Conservation (phyloP, 2,888 invertebrate genomes). For the Limnephilus lunatus region DNA sequence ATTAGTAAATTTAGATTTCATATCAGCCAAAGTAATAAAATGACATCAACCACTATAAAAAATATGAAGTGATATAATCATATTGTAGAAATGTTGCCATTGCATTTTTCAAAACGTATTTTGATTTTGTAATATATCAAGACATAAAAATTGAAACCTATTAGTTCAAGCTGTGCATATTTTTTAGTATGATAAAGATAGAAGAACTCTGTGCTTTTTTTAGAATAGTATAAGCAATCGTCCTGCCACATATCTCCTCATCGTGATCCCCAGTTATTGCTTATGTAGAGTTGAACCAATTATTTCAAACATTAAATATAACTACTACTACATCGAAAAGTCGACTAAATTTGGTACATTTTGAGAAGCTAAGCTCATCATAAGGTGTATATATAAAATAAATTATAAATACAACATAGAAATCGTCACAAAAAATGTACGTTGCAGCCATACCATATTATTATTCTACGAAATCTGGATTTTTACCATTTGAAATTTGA, state of each 20-base stretch:
- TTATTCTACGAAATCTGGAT: too few species aligned
- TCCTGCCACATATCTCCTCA: not conserved
- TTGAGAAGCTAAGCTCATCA: not conserved
- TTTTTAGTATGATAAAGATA: not conserved
- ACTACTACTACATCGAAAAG: not conserved
- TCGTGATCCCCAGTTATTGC: not conserved
- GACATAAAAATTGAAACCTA: not conserved
- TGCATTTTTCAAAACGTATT: not conserved
- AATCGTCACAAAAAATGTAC: too few species aligned
- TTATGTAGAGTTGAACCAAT: not conserved
- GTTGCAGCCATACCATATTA: too few species aligned
- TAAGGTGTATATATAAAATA: not conserved
- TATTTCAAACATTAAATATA: not conserved
- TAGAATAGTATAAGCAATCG: too few species aligned
- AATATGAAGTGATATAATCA: not conserved
- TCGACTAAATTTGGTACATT: not conserved
- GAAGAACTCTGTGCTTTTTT: not conserved
- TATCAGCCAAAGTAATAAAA: not conserved
- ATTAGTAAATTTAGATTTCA: too few species aligned
- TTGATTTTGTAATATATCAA: not conserved
- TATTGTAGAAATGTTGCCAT: not conserved
- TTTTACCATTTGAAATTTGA: too few species aligned
- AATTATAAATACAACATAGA: too few species aligned
- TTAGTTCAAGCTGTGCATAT: not conserved
- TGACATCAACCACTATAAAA: not conserved